Conservation (phyloP, 2,888 invertebrate species). For the Dasypogon diadema region DNA sequence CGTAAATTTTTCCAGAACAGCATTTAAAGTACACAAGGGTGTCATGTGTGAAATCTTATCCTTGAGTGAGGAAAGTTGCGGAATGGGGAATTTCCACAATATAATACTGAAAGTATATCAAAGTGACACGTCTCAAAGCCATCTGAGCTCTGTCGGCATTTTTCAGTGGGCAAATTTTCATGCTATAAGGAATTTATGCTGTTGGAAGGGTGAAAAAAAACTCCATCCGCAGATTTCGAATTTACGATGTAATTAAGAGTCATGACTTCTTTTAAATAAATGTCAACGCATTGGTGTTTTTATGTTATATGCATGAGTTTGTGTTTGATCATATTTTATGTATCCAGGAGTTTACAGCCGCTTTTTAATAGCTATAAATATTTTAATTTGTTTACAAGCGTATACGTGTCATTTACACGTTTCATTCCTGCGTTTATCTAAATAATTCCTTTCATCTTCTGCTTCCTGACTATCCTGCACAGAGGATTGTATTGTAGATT, state of each 20-base stretch:
- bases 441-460: too few species aligned
- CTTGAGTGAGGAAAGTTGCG: background rate
- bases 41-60: background rate
- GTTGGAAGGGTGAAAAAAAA: background rate
- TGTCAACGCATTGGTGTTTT: too few species aligned
- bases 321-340: too few species aligned
- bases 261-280: background rate
- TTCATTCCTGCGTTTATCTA: too few species aligned
- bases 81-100: background rate
- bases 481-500: too few species aligned
- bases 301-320: too few species aligned
- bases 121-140: slow-evolving; percentile 3
- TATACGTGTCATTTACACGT: too few species aligned
- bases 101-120: background rate
- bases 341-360: too few species aligned
- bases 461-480: too few species aligned
- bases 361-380: too few species aligned
- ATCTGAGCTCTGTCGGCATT: background rate
- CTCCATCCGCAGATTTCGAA: background rate
- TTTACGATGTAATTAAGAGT: slow-evolving; percentile 3
- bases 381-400: too few species aligned
- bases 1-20: background rate
- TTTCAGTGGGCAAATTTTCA: background rate
- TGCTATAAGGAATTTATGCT: background rate
- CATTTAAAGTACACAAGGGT: background rate